Conservation (phyloP, 1,140 invertebrate species). For the Magallana gigas region DNA sequence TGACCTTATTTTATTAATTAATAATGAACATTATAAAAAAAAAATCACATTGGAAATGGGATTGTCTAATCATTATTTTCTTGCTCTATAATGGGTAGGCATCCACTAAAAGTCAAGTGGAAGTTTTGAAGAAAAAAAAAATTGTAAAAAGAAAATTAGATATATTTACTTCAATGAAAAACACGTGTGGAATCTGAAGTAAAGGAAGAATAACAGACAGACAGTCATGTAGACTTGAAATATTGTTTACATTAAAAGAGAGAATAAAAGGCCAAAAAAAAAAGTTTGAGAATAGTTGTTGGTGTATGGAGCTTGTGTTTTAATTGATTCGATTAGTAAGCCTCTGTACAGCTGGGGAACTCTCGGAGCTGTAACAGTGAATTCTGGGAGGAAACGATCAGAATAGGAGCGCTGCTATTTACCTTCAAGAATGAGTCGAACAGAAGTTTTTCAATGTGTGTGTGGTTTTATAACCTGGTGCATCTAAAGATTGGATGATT, state of each 20-base stretch:
- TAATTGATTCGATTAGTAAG: slow-evolving; percentile 23
- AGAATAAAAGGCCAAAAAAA: not conserved
- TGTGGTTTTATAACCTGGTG: too few species aligned
- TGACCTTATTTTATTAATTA: too few species aligned
- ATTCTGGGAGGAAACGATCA: not conserved
- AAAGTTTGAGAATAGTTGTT: not conserved
- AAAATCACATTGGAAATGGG: too few species aligned
- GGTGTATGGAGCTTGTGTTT: not conserved
- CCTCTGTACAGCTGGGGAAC: not conserved
- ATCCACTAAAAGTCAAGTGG: too few species aligned
- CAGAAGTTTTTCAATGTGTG: too few species aligned
- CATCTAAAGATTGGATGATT: too few species aligned
- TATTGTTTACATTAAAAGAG: slow-evolving; percentile 21
- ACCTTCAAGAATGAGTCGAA: too few species aligned
- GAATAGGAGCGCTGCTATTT: not conserved
- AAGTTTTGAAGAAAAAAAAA: not conserved
- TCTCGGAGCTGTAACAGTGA: not conserved
- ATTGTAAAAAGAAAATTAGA: not conserved
- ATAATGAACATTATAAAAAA: too few species aligned
- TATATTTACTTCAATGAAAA: not conserved
- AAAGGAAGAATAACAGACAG: not conserved
- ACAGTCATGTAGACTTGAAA: not conserved
- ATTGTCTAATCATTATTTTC: too few species aligned
- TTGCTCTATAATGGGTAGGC: too few species aligned
- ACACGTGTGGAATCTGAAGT: not conserved